Base-by-base conservation (phyloP, 2,888 invertebrate genomes). In the Isoperla grammatica region DNA sequence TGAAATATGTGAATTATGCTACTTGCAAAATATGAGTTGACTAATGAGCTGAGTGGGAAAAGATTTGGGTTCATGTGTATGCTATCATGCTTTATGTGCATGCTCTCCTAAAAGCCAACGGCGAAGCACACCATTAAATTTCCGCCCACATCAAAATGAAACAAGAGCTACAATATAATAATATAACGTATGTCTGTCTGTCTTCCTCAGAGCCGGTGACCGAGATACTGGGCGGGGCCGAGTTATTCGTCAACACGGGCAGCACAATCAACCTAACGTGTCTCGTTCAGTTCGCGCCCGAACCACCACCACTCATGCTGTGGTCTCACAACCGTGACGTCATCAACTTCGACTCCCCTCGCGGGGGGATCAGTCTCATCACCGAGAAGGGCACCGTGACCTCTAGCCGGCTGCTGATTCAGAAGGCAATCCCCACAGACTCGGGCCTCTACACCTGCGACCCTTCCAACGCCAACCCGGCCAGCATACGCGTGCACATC, bases 211-310 rank as follows among this genome's bases (percentile, higher is more conserved):
- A 91, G 73, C 90, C 90, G 58, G 82, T 88, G 69, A 90, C 90
- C 48, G 86, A 88, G 75, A 86, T 91, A 68, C 76, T 87, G 68
- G 90, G 91, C 39, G 88, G 88, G 46, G 86, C 88, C 29, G 90
- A 91, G 73, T 75, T 91, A 68, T 90, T 86, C 76, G 90, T 91
- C 74, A 89, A 91, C 76, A 86, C 86, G 69, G 91, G 90, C 43
- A 90, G 90, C 67, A 92, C 91, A 62, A 92, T 92, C 76, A 92
- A 92, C 78, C 76, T 92, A 69, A 92, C 91, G 46, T 92, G 92
- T 74, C 82, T 89, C 70, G 89, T 91, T 59, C 82, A 84, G 70
- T 89, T 86, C 71, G 88, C 90, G 19, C 90, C 90, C 54, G 90
- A 91, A 71, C 90, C 91, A 49, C 90, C 91, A 13, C 88, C 85